Conservation (phyloP, 2,113 vertebrate genomes). For the Xiphorhynchus elegans region DNA sequence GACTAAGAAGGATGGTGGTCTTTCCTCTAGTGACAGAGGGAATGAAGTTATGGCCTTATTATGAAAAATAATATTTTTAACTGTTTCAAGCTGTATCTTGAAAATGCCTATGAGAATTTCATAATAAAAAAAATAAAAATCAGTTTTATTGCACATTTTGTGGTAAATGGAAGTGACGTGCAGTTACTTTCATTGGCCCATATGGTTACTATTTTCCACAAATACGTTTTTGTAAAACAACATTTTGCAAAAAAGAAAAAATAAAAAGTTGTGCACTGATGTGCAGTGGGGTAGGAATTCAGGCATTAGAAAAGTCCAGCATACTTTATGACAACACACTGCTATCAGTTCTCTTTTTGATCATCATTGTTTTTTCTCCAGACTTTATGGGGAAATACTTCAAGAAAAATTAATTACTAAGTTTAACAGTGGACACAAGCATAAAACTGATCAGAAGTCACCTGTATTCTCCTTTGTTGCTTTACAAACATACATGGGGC, state of each 20-base stretch:
- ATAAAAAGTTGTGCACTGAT: no score
- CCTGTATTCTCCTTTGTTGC: neutral
- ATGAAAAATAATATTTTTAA: neutral
- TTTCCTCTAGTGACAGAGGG: neutral
- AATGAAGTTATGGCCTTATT: neutral
- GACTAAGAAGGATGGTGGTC: neutral
- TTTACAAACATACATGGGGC: neutral
- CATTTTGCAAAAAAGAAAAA: neutral
- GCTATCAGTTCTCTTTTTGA: neutral
- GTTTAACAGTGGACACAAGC: neutral
- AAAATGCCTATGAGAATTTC: neutral
- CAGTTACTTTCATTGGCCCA: neutral
- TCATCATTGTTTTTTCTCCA: neutral
- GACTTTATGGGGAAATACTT: neutral
- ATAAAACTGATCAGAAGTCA: neutral
- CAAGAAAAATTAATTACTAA: neutral
- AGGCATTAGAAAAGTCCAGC: neutral
- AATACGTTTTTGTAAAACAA: neutral
- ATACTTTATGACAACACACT: neutral
- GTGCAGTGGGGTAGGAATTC: neutral
- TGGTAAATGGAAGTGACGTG: accelerated
- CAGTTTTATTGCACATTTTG: neutral
- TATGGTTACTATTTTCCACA: neutral
- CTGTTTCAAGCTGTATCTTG: neutral
- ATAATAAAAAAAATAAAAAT: neutral